Conservation (phyloP, 37 sponge, comb jelly and placozoan genomes). For the Diacarnus erythraeanus region DNA sequence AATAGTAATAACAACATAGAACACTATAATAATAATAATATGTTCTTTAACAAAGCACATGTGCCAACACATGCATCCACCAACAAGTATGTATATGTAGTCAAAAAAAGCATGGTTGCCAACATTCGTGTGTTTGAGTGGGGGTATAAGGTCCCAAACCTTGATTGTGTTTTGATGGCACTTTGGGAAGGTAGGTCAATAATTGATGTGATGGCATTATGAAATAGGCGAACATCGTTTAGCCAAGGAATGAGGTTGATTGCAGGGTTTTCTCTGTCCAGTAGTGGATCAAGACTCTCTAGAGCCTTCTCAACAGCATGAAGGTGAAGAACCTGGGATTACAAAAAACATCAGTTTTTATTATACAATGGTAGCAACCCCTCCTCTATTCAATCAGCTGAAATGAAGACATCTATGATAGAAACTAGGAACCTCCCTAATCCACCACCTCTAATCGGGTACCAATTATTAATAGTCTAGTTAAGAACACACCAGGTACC, state of each 20-base stretch:
- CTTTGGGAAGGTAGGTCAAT: conserved; percentile 9
- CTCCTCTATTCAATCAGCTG: no score
- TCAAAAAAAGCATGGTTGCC: neutral
- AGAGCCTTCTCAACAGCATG: conserved; percentile 37
- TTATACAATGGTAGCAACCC: no score
- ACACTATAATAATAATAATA: neutral
- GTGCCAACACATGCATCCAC: neutral
- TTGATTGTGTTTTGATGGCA: neutral
- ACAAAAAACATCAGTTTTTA: conserved; percentile 5
- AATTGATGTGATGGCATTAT: conserved; percentile 53
- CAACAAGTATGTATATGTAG: neutral
- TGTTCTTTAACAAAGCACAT: neutral
- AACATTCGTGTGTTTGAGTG: no score
- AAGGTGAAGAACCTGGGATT: conserved; percentile 32
- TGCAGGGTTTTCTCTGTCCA: neutral
- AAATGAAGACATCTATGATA: no score
- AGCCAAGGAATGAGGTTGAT: conserved; percentile 25
- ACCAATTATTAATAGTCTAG: no score
- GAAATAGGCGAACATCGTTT: conserved; percentile 12
- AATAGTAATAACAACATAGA: neutral
- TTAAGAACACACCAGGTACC: neutral
- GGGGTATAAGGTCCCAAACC: neutral
- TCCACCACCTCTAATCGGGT: no score
- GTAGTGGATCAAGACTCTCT: conserved; percentile 10
- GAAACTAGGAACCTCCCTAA: no score